Conservation (phyloP, 92 coral and sea anemone species). For the Parazoanthus swiftii region DNA sequence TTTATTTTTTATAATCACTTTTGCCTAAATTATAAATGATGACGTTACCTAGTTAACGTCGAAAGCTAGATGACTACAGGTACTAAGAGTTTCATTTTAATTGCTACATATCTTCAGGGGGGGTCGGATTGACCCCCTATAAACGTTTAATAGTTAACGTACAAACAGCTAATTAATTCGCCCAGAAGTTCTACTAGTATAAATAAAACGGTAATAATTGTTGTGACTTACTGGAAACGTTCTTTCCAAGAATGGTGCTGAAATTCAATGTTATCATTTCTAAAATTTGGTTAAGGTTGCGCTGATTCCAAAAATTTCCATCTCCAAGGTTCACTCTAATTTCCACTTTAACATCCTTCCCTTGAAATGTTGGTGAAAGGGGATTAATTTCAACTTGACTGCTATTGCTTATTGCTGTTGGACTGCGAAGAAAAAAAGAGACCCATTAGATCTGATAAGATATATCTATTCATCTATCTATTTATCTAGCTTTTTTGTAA, state of each 20-base stretch:
- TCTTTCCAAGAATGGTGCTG: background rate
- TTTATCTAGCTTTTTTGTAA: background rate
- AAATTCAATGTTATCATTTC: slow-evolving; percentile 25
- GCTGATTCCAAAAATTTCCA: slow-evolving; percentile 28
- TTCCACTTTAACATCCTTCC: slow-evolving; percentile 3
- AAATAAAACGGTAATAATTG: background rate
- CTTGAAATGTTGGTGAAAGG: slow-evolving; percentile 24
- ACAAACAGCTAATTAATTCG: too few species aligned
- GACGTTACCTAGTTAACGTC: too few species aligned
- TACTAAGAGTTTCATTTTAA: too few species aligned
- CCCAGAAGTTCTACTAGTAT: too few species aligned
- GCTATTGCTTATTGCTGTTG: slow-evolving; percentile 1
- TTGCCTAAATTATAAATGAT: too few species aligned
- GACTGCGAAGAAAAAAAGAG: background rate
- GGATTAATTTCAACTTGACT: slow-evolving; percentile 32
- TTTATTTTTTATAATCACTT: too few species aligned
- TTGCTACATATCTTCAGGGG: too few species aligned
- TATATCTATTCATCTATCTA: background rate
- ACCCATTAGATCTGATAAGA: background rate
- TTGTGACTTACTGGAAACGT: slow-evolving; percentile 16
- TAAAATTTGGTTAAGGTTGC: background rate
- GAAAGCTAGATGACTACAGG: too few species aligned
- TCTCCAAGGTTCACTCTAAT: slow-evolving; percentile 28
- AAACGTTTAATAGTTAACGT: background rate
- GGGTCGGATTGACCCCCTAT: background rate